Evolutionary conservation across 1,140 invertebrate genomes (phyloP), one percentile per base, ranked within the genome.

Genomic region (Diprion similis): DNA sequence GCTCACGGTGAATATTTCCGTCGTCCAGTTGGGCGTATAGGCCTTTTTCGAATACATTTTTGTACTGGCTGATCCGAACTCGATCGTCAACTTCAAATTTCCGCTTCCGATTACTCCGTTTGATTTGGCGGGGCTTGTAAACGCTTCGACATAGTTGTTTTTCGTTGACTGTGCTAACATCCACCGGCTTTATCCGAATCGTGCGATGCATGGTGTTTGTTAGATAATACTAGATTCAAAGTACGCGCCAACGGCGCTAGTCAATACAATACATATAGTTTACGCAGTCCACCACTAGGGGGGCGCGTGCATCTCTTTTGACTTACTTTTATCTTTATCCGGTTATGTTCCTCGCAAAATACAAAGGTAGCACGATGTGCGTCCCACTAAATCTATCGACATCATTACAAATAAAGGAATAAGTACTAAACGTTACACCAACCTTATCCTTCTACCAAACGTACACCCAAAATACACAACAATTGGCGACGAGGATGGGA

Each of bases 21-120:
- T 83, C 17, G 78, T 78, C 83, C 84, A 86, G 72, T 86, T 85
- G 17, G 83, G 82, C 13, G 79, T 82, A 77, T 85, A 86, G 83
- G 83, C 80, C 71, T 86, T 1, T 86, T 46, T 82, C 77, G 79
- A 85, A 85, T 11, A 73, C n/a, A 73, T 75, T 70, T 80, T 84
- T 84, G 68, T 78, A 75, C 76, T 85, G 85, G 69, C 80, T 81
- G 67, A 86, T 84, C 69, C 78, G 77, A 18, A 85, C 83, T 64
- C 74, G 51, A 79, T 86, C 85, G 51, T 80, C 81, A 59, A 82
- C 24, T 73, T 75, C 72, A 74, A 81, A 80, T 76, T 69, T 76
- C 47, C 24, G 24, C 24, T 37, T 37, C 6, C 24, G 46, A 66
- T 13, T 78, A 74, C 75, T 68, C 71, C 66, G 15, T 37, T n/a